A percentile compares a stretch with the other conserved stretches of the same genome.
phyloP scores from a whole-genome alignment of 2,888 invertebrate genomes.

The Zele albiditarsus region DNA sequence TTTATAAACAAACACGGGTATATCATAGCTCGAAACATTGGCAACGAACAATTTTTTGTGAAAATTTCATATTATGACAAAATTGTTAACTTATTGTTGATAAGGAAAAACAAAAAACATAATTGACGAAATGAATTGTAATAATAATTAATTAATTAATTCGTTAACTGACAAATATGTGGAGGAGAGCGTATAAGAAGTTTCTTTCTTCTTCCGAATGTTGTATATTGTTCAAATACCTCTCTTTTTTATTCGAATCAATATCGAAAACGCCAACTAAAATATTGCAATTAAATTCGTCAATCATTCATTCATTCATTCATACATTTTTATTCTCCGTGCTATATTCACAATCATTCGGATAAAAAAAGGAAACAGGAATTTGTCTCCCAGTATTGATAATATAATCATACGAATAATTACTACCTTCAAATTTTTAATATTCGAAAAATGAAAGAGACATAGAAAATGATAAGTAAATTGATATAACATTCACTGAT shows the following conservation, averaged over 20 bases:
- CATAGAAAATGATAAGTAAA: background rate
- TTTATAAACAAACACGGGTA: background rate
- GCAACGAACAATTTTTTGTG: constrained; percentile 48
- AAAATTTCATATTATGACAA: constrained; percentile 44
- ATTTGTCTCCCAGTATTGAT: background rate
- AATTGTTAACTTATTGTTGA: constrained; percentile 36
- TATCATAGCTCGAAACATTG: constrained; percentile 31
- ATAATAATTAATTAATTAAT: background rate
- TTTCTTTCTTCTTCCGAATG: background rate
- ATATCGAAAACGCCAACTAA: background rate
- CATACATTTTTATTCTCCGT: background rate
- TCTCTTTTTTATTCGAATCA: background rate
- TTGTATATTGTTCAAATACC: background rate
- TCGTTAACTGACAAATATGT: background rate
- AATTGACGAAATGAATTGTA: background rate
- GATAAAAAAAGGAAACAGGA: background rate
- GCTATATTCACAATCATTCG: background rate
- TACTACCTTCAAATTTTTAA: background rate
- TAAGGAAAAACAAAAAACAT: background rate
- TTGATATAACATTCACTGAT: background rate
- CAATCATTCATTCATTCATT: background rate
- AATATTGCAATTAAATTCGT: background rate
- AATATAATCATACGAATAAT: background rate
- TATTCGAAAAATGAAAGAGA: background rate
- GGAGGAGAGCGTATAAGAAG: background rate